Percentiles rank a stretch among this genome's conserved stretches.
Evolutionary conservation across 2,888 invertebrate genomes (phyloP).

Genomic region (Drosophila anomelani): DNA sequence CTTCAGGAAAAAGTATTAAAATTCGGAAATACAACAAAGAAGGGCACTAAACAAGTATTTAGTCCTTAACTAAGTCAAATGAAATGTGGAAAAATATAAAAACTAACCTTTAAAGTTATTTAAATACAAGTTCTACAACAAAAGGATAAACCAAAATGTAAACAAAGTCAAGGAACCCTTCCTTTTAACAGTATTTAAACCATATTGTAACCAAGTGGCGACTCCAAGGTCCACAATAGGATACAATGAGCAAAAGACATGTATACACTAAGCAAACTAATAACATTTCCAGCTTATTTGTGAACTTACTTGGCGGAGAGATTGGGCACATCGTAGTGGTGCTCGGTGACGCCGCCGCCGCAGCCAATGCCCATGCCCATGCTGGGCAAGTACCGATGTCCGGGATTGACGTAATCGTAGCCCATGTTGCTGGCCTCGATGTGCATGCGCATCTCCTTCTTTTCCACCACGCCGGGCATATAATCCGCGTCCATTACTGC

Average conservation of each 20-base stretch:
- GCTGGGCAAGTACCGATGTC: constrained; percentile 82
- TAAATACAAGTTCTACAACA: background rate
- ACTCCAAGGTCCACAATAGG: constrained; percentile 4
- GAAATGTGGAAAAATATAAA: background rate
- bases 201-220: constrained; percentile 17
- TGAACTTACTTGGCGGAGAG: constrained; percentile 88
- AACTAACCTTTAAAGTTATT: background rate
- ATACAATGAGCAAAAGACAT: constrained; percentile 6
- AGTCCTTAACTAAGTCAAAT: background rate
- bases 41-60: background rate
- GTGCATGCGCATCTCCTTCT: constrained; percentile 88
- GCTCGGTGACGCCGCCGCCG: constrained; percentile 86
- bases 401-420: constrained; percentile 92
- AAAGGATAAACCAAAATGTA: constrained; percentile 1
- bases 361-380: constrained; percentile 85
- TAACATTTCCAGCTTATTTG: constrained; percentile 26
- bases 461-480: constrained; percentile 92
- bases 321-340: constrained; percentile 95
- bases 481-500: constrained; percentile 95
- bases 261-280: constrained; percentile 18
- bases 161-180: background rate
- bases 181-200: background rate
- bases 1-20: constrained; percentile 4
- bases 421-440: constrained; percentile 88
- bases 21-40: background rate